phyloP scores from a whole-genome alignment of 2,113 vertebrate species.

The Amphilophus citrinellus region DNA sequence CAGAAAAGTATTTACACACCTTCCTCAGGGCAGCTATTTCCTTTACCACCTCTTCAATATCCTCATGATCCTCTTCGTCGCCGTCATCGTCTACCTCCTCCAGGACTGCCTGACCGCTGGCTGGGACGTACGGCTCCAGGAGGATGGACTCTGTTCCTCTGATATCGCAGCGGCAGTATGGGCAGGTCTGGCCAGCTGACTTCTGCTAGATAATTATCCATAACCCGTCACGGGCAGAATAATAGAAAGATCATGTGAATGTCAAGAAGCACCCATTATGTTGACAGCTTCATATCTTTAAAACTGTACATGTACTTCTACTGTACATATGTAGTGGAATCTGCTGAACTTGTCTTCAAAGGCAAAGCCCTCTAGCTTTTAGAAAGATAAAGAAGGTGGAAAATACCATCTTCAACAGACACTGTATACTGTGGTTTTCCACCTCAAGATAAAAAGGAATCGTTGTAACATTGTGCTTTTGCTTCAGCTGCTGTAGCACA shows the following conservation, averaged over 20 bases:
- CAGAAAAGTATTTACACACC: constrained; percentile 39
- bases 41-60: constrained; percentile 79
- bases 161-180: constrained; percentile 89
- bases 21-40: constrained; percentile 76
- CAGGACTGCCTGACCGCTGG: background rate
- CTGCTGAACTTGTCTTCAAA: constrained; percentile 37
- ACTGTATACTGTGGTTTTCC: constrained; percentile 8
- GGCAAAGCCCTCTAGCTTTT: background rate
- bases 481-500: background rate
- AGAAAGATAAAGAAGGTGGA: constrained; percentile 34
- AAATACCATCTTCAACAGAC: constrained; percentile 31
- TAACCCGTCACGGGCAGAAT: background rate
- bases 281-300: background rate
- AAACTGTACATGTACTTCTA: background rate
- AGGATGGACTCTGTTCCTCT: constrained; percentile 80
- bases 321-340: constrained; percentile 13
- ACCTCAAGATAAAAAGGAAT: constrained; percentile 1
- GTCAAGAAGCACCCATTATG: background rate
- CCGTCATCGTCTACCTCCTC: constrained; percentile 42
- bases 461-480: background rate
- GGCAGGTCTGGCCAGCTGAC: constrained; percentile 84
- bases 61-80: constrained; percentile 80
- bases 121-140: constrained; percentile 67
- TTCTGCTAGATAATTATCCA: constrained; percentile 71
- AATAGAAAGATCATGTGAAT: constrained; percentile 9